Percentiles rank a stretch among this genome's conserved stretches.
Evolutionary conservation across 1,140 invertebrate species (phyloP).

Genomic region (Heliconius hewitsoni): DNA sequence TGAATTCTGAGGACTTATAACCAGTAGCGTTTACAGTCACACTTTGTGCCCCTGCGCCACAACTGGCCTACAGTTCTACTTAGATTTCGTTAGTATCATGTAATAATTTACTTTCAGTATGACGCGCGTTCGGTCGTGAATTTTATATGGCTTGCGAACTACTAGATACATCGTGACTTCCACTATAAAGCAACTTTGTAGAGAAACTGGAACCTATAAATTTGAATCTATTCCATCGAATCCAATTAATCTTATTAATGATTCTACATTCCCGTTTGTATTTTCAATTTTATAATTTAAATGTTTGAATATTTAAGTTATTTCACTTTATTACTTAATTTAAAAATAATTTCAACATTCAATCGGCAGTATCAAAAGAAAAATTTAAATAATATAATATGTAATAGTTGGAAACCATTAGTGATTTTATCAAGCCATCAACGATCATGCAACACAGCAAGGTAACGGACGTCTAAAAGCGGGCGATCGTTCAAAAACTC

Average conservation of each 20-base stretch:
- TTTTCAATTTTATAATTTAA: background rate
- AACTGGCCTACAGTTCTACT: background rate
- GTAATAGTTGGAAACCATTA: constrained; percentile 15
- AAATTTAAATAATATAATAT: background rate
- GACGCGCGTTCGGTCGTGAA: background rate
- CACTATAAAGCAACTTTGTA: constrained; percentile 8
- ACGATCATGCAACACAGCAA: constrained; percentile 22
- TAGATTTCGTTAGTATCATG: background rate
- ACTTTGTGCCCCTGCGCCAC: too few relatives aligned
- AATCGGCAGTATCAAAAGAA: background rate
- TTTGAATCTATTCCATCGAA: background rate
- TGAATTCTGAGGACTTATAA: too few relatives aligned
- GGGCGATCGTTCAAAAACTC: constrained; percentile 38
- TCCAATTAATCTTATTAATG: background rate
- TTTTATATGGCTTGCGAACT: constrained; percentile 2
- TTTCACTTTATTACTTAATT: background rate
- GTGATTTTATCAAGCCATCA: constrained; percentile 23
- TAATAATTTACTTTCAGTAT: background rate
- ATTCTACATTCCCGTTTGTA: background rate
- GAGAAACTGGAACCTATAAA: background rate
- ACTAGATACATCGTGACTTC: background rate
- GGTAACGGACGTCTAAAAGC: constrained; percentile 35
- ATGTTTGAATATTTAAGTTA: background rate
- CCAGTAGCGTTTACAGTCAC: too few relatives aligned
- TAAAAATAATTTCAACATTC: background rate